Base-by-base conservation (phyloP, 2,797 vertebrate species). In the Lates japonicus region DNA sequence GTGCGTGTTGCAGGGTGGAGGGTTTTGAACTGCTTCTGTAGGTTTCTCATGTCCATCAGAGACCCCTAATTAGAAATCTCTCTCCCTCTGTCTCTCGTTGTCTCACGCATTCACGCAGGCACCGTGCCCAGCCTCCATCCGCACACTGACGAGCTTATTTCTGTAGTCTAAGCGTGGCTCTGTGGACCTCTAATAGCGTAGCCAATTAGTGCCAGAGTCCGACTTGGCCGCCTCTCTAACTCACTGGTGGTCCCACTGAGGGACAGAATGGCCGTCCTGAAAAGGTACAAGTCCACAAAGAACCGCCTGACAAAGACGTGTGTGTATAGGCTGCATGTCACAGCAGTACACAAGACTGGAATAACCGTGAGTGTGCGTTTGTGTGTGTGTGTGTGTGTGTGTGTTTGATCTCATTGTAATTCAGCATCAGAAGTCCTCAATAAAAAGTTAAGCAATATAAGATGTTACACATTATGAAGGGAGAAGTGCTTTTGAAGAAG, bases 171-270 rank as follows among this genome's bases (percentile, higher is more conserved):
- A 92, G 86, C 82, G 90, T 92, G 90, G 88, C 90, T 88, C 90
- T 84, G 85, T 87, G 85, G 85, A 86, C 81, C 69, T 84, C 86
- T 82, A 87, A 90, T 82, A 90, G 91, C 83, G 86, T 74, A 79
- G 90, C 92, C 90, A 93, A 93, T 94, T 92, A 93, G 88, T 88
- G 91, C 90, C 88, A 87, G 87, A 91, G 91, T 91, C 91, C 82
- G 75, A 87, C 84, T 92, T 94, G 91, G 92, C 92, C 64, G 85
- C 70, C 39, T 46, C 74, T 82, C 81, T 78, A 54, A 79, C 93
- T 93, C 88, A 73, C 93, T 93, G 94, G 93, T 94, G 94, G 94
- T 94, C 92, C 91, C 79, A 90, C 93, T 92, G 93, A 87, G 94
- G 87, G 76, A 82, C 84, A 92, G 87, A 93, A 92, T 78, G 90